Percentiles rank a stretch among this genome's conserved stretches.
Conservation (phyloP, 2,888 invertebrate genomes). For the Myopa tessellatipennis region DNA sequence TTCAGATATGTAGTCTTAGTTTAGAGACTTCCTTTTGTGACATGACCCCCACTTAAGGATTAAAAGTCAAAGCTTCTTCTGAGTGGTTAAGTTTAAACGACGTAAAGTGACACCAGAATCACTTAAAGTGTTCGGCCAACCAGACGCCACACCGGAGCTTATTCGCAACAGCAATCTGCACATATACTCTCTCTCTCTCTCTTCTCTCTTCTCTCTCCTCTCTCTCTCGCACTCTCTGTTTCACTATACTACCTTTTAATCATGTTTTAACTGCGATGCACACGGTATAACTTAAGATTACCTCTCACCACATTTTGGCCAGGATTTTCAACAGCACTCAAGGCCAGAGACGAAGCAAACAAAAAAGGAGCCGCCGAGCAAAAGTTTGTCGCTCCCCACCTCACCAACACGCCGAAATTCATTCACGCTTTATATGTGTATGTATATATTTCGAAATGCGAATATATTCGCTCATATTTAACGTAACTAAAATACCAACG, state of each 20-base stretch:
- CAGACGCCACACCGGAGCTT: slow-evolving; percentile 16
- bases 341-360: background rate
- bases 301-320: background rate
- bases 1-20: too few relatives aligned
- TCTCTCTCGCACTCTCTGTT: slow-evolving; percentile 22
- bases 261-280: slow-evolving; percentile 49
- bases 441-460: too few relatives aligned
- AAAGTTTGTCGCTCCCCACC: background rate
- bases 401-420: background rate
- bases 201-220: too few relatives aligned
- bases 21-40: too few relatives aligned
- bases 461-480: too few relatives aligned
- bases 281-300: slow-evolving; percentile 44
- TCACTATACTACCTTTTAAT: background rate
- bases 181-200: slow-evolving; percentile 43
- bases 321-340: background rate
- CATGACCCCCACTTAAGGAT: too few relatives aligned
- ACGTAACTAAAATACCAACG: too few relatives aligned
- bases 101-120: too few relatives aligned
- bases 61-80: too few relatives aligned
- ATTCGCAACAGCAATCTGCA: slow-evolving; percentile 22
- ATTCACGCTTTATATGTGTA: background rate
- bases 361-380: background rate
- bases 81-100: too few relatives aligned
- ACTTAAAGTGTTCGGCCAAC: background rate